These are phyloP conservation scores for Pygoscelis adeliae DNA, from an alignment of 2,113 vertebrate species.

Conservation along the genomic window DNA sequence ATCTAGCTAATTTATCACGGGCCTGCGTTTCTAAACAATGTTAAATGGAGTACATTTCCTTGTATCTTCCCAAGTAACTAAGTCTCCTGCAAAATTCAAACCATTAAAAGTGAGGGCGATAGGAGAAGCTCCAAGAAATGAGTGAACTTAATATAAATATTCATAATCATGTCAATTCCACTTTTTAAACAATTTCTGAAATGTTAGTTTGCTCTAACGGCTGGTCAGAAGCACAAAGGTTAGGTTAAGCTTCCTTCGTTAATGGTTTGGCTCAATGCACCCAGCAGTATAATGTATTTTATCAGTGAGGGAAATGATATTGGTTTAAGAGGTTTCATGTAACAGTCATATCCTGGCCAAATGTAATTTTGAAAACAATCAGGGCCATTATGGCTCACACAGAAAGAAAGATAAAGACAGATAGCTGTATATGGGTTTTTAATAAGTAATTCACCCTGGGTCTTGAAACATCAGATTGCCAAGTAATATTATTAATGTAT, in stretches of 20 bases:
- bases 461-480: constrained; percentile 87
- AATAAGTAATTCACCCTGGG: constrained; percentile 92
- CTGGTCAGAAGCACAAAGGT: constrained; percentile 78
- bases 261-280: constrained; percentile 80
- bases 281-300: constrained; percentile 89
- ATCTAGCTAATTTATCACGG: constrained; percentile 12
- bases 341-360: constrained; percentile 95
- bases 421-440: constrained; percentile 90
- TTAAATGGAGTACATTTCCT: constrained; percentile 22
- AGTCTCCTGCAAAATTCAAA: constrained; percentile 52
- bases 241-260: constrained; percentile 78
- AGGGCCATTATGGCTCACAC: constrained; percentile 88
- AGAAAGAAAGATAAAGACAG: constrained; percentile 92
- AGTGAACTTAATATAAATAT: constrained; percentile 76
- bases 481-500: constrained; percentile 90
- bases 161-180: constrained; percentile 75
- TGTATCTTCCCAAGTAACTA: constrained; percentile 9
- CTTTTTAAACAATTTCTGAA: constrained; percentile 74
- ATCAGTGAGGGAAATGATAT: constrained; percentile 91
- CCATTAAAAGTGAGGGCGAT: constrained; percentile 58
- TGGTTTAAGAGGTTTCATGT: constrained; percentile 92
- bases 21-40: neutral
- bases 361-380: constrained; percentile 98
- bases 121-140: constrained; percentile 69
- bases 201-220: constrained; percentile 69